A percentile compares a stretch with the other conserved stretches of the same genome.
Evolutionary conservation across 2,888 invertebrate species (phyloP).

Genomic region (Nomada fucata): DNA sequence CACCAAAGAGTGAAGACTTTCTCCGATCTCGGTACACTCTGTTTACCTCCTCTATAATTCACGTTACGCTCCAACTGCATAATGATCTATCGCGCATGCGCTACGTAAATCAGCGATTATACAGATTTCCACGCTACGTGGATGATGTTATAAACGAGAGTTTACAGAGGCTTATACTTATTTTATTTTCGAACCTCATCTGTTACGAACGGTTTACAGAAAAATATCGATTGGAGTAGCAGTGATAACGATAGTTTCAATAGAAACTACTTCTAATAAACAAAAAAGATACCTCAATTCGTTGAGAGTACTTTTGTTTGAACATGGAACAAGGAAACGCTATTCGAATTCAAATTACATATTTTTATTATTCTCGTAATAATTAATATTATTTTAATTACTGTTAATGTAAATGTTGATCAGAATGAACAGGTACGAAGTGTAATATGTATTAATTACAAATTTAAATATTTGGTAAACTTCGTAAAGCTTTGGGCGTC

Average conservation of each 20-base stretch:
- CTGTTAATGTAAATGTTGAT: no score
- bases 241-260: no score
- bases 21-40: conserved; percentile 41
- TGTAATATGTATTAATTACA: no score
- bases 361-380: neutral
- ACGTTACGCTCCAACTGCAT: conserved; percentile 42
- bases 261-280: no score
- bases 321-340: no score
- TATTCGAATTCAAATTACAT: no score
- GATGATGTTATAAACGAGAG: conserved; percentile 9
- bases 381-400: neutral
- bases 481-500: no score
- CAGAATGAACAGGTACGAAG: no score
- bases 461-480: no score
- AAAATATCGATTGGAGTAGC: neutral
- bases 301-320: no score
- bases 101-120: conserved; percentile 32
- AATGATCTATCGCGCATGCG: conserved; percentile 42
- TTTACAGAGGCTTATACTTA: neutral
- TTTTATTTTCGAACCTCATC: neutral
- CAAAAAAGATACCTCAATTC: no score
- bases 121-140: conserved; percentile 4
- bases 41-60: conserved; percentile 49
- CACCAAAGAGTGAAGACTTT: conserved; percentile 36
- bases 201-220: neutral